Base-by-base conservation (phyloP, 1,140 invertebrate genomes). In the Schmidtea mediterranea region DNA sequence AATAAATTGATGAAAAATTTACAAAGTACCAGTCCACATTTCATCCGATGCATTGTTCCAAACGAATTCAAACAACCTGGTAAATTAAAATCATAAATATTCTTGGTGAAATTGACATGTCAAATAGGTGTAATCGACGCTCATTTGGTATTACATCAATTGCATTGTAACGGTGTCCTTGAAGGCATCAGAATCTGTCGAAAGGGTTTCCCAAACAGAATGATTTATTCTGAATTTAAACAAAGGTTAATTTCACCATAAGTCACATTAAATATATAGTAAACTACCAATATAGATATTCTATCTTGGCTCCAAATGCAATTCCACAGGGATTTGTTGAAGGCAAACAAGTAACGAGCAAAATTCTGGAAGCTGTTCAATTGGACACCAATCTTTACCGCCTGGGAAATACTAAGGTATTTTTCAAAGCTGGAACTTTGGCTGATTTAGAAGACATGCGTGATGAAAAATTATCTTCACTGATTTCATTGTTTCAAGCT, bases 171-270 rank as follows among this genome's bases (percentile, higher is more conserved):
- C 76, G 92, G 92, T 87, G 92, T 99, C 72, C 80, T 99, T 75
- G 92, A 99, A 80, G 92, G 92, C 72, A 99, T 99, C 74, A 87
- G 92, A 87, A 99, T 99, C 74, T 99, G 92, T 70, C 79, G 92
- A 71, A 98, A 99, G 76, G 92, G 92, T 69, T 98, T 97, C 79
- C 92, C 90, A 73, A 98, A 97, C 79, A 82, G 92, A 70, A 90
- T 97, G 80, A 75, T 87, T 55, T 98, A 97, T 73, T 81, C 86
- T 61, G 92, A 98, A 71, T 98, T 98, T 78, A 95, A 95, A 70
- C 82, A 95, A 69, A 82, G 92, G 83, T 97, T 32, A 13, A 18
- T 48, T 32, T 32, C 5, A 36, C 3, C 10, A 32, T 6, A 6
- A 32, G 10, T 32, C 3, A 15, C 3, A n/a, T 39, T 8, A 12